phyloP scores from a whole-genome alignment of 2,797 vertebrate species.

The Alca torda region DNA sequence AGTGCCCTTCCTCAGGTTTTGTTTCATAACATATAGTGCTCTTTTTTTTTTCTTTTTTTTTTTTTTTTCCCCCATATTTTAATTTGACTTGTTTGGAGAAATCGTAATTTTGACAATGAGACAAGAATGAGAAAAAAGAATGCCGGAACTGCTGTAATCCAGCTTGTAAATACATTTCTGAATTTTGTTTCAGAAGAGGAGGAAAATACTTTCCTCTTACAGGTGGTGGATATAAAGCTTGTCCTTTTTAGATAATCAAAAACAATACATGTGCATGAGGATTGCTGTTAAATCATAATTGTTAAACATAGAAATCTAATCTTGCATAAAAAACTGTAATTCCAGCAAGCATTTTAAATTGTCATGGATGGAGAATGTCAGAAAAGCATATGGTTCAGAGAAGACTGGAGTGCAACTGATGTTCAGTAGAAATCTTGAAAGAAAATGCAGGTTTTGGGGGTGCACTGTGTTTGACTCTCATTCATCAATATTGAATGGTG shows the following conservation, averaged over 20 bases:
- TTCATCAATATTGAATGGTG: neutral
- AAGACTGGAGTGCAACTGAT: neutral
- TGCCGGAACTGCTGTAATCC: neutral
- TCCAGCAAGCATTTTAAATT: neutral
- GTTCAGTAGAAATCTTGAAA: neutral
- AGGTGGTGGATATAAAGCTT: neutral
- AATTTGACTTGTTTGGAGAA: neutral
- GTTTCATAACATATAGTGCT: neutral
- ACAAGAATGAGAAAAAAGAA: neutral
- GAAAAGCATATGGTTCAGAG: neutral
- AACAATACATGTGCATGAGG: neutral
- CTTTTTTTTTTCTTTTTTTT: neutral
- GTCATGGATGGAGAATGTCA: neutral
- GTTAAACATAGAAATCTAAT: neutral
- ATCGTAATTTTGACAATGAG: neutral
- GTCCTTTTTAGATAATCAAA: neutral
- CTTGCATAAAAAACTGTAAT: neutral
- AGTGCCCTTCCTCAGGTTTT: neutral
- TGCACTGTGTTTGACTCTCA: accelerated
- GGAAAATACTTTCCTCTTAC: neutral
- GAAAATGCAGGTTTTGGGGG: neutral
- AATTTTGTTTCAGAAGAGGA: neutral
- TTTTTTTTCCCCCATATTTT: neutral
- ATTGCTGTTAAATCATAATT: neutral
- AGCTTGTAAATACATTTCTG: neutral